Conservation (phyloP, 2,113 vertebrate species). For the Epinephelus moara region DNA sequence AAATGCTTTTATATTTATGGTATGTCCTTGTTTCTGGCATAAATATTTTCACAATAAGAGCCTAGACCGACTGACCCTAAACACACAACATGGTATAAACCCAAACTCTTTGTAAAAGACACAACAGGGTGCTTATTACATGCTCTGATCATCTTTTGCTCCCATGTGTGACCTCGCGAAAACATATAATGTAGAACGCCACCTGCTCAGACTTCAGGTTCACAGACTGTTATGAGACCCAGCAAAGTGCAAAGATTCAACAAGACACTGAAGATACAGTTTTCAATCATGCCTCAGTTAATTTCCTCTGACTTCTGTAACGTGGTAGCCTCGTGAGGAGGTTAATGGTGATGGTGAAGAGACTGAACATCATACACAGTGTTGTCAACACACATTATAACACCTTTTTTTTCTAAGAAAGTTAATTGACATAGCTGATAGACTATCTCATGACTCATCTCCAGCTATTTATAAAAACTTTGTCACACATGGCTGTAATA, state of each 20-base stretch:
- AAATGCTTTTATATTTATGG: slow-evolving; percentile 57
- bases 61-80: slow-evolving; percentile 41
- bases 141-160: slow-evolving; percentile 58
- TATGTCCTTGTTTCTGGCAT: slow-evolving; percentile 49
- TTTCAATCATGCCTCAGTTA: slow-evolving; percentile 65
- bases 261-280: slow-evolving; percentile 65
- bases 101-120: slow-evolving; percentile 62
- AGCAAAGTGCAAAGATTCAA: slow-evolving; percentile 73
- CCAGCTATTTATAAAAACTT: slow-evolving; percentile 56
- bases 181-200: slow-evolving; percentile 39
- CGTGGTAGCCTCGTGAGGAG: slow-evolving; percentile 36
- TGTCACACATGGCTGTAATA: slow-evolving; percentile 60
- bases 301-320: slow-evolving; percentile 45
- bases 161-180: slow-evolving; percentile 36
- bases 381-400: slow-evolving; percentile 66
- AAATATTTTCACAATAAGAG: slow-evolving; percentile 64
- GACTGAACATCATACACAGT: slow-evolving; percentile 72
- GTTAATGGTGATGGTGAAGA: slow-evolving; percentile 65
- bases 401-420: slow-evolving; percentile 60
- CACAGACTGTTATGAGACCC: slow-evolving; percentile 47
- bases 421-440: slow-evolving; percentile 59
- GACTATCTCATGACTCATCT: slow-evolving; percentile 56
- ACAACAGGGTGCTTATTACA: slow-evolving; percentile 65
- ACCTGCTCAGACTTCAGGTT: slow-evolving; percentile 36
- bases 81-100: slow-evolving; percentile 54